Evolutionary conservation across 2,113 vertebrate species (phyloP).

Genomic region (Datnioides undecimradiatus): DNA sequence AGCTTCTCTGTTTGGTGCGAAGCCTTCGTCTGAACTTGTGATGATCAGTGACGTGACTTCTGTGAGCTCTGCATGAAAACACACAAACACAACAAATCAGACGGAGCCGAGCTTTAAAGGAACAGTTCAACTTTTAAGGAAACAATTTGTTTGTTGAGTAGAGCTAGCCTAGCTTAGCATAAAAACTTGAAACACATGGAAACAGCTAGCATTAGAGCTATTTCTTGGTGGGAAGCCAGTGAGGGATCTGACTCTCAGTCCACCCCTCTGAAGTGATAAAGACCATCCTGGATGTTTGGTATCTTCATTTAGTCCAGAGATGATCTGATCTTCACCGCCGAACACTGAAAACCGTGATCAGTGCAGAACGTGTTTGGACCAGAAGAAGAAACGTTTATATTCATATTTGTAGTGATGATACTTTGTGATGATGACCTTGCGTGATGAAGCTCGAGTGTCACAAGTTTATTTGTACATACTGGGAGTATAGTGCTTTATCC

Average conservation of each 20-base stretch:
- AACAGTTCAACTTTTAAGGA: background rate
- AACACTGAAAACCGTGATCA: background rate
- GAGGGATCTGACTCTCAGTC: no score
- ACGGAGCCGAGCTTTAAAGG: background rate
- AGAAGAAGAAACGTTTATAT: slow-evolving; percentile 20
- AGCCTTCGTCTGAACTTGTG: slow-evolving; percentile 19
- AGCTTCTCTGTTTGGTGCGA: slow-evolving; percentile 7
- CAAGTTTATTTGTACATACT: slow-evolving; percentile 63
- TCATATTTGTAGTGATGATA: background rate
- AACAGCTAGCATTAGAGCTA: background rate
- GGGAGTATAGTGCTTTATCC: slow-evolving; percentile 27
- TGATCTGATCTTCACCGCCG: background rate
- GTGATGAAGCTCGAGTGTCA: slow-evolving; percentile 10
- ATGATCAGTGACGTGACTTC: slow-evolving; percentile 28
- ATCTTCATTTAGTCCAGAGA: background rate
- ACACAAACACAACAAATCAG: background rate
- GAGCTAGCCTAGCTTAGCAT: slow-evolving; percentile 37
- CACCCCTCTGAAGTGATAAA: no score
- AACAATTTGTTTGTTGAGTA: background rate
- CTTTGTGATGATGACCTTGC: slow-evolving; percentile 40
- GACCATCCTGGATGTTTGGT: no score
- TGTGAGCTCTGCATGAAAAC: slow-evolving; percentile 62
- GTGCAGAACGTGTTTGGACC: slow-evolving; percentile 24
- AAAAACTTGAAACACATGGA: background rate
- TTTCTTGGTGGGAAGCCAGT: background rate